Evolutionary conservation across 1,140 invertebrate species (phyloP), one percentile per base, ranked within the genome.

Genomic region (Drosophila persimilis): DNA sequence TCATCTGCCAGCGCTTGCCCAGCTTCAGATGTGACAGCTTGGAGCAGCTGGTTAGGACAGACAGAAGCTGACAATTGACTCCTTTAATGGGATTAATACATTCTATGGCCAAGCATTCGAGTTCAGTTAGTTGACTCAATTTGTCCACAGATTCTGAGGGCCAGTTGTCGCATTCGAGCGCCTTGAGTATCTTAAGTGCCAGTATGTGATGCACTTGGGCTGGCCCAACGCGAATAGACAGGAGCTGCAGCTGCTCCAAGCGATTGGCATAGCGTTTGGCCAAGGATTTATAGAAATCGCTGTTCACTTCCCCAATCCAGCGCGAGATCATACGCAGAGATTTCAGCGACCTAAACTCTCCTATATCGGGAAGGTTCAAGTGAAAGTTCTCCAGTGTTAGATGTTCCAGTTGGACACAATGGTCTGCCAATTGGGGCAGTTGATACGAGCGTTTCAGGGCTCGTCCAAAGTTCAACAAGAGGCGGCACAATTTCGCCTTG

Each of bases 321-420:
- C 73, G 81, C 44, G 41, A 71, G 15, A 70, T 60, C 20, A 88
- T 51, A 2, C 65, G 47, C 9, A 86, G 41, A 0, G 83, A 75
- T 15, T 61, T 61, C 0, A 86, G 59, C 0, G 51, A 6, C 0
- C 43, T 50, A 11, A 81, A 88, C 0, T 81, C 50, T 1, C 83
- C 81, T 9, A 86, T 0, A 22, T 85, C 65, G 0, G 1, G 6
- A 1, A 60, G 15, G 7, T 17, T 54, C 2, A 29, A 11, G 7
- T 77, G 51, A 29, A 86, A 88, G 62, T 77, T 81, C 6, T 88
- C 70, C 22, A 86, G 20, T 11, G 81, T 81, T 9, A 86, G 24
- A 13, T 86, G 77, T 44, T 75, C 73, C 35, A 86, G 24, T 4
- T 24, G 41, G 0, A 62, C 64, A 6, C 84, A 81, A 24, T 60